phyloP scores from a whole-genome alignment of 2,888 invertebrate species.

The Stramonita haemastoma region DNA sequence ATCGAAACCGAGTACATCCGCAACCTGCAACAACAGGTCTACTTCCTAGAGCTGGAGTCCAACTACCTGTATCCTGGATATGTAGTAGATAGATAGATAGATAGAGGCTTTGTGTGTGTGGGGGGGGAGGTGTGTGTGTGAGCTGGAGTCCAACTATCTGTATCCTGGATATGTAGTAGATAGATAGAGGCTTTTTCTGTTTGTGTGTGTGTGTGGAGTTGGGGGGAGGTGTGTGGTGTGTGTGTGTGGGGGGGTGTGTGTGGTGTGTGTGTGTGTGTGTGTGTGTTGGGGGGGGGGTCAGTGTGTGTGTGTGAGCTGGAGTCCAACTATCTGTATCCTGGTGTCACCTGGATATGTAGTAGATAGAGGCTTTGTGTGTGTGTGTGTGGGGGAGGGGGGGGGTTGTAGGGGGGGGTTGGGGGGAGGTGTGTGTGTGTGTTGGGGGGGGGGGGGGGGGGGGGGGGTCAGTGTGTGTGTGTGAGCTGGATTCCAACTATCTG shows the following conservation, averaged over 20 bases:
- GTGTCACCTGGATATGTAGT: too few relatives aligned
- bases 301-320: slow-evolving; percentile 67
- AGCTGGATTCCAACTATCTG: too few relatives aligned
- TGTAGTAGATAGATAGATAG: too few relatives aligned
- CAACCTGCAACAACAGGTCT: slow-evolving; percentile 77
- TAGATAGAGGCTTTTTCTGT: neutral
- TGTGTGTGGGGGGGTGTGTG: neutral
- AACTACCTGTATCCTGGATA: slow-evolving; percentile 76
- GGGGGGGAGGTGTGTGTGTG: slow-evolving; percentile 45
- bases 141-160: slow-evolving; percentile 76
- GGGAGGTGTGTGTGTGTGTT: neutral
- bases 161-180: slow-evolving; percentile 68
- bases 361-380: neutral
- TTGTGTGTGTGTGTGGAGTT: neutral
- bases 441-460: neutral
- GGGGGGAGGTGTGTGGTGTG: too few relatives aligned
- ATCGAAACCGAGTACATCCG: slow-evolving; percentile 77
- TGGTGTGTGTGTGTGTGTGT: neutral
- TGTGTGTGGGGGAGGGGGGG: neutral
- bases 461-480: neutral
- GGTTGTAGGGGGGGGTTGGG: neutral
- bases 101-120: neutral
- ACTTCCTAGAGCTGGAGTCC: slow-evolving; percentile 77
- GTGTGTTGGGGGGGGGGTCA: neutral
- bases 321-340: slow-evolving; percentile 76